Evolutionary conservation across 2,888 invertebrate species (phyloP).

Genomic region (Aricia artaxerxes): DNA sequence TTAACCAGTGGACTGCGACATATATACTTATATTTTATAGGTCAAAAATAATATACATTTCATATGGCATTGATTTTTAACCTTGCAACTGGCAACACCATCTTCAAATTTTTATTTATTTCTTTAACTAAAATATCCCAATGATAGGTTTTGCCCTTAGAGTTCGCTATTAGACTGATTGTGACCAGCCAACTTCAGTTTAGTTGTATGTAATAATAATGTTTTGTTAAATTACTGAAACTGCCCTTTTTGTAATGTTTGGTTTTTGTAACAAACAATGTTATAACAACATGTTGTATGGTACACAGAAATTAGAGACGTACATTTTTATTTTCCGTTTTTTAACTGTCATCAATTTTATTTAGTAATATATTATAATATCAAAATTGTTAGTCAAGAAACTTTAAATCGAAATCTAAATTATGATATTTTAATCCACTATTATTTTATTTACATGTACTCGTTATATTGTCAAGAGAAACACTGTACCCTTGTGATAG

Average conservation of each 20-base stretch:
- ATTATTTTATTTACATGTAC: neutral
- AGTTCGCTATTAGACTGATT: neutral
- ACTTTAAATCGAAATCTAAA: no score
- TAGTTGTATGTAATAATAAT: neutral
- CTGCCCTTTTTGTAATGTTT: neutral
- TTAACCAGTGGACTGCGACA: no score
- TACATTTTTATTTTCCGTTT: neutral
- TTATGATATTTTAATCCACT: neutral
- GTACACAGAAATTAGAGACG: no score
- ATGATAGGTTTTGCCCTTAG: neutral
- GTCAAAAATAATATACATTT: no score
- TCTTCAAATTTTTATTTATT: no score
- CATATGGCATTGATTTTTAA: no score
- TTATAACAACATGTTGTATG: no score
- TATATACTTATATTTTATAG: no score
- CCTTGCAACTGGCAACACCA: no score
- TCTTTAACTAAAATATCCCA: no score
- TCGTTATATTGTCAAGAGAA: neutral
- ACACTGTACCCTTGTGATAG: conserved; percentile 6
- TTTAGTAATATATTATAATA: neutral
- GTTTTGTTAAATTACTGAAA: neutral
- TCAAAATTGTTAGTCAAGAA: neutral
- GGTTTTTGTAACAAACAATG: no score
- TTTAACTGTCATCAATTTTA: neutral
- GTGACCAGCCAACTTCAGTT: neutral